phyloP scores from a whole-genome alignment of 2,797 vertebrate species.

The Meriones psammophilus region DNA sequence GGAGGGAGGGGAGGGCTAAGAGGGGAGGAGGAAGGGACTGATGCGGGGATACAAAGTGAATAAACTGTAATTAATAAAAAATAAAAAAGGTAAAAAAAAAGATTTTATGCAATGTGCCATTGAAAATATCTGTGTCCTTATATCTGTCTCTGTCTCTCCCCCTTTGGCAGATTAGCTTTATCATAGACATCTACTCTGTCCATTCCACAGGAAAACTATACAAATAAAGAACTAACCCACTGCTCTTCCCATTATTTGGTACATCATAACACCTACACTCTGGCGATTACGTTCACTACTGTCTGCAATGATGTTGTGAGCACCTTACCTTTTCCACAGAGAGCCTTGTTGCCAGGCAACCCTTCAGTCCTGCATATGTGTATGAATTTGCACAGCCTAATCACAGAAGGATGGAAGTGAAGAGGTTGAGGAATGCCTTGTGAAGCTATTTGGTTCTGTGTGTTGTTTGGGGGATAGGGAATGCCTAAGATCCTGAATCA shows the following conservation, averaged over 20 bases:
- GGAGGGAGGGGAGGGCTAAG: too few species aligned
- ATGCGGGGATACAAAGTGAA: too few species aligned
- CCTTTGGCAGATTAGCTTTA: background rate
- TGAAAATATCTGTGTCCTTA: background rate
- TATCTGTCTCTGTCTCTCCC: background rate
- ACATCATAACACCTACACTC: background rate
- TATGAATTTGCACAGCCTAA: background rate
- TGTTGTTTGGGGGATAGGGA: fast-evolving
- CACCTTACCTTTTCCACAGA: background rate
- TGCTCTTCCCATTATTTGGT: background rate
- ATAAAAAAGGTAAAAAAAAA: background rate
- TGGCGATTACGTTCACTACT: background rate
- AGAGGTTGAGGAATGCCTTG: background rate
- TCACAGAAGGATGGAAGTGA: background rate
- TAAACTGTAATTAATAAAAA: too few species aligned
- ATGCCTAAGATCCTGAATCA: background rate
- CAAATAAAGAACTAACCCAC: background rate
- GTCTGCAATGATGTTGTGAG: background rate
- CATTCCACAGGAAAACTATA: background rate
- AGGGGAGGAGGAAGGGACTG: too few species aligned
- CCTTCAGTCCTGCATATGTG: background rate
- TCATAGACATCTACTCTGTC: background rate
- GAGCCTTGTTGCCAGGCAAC: background rate
- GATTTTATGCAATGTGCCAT: background rate
- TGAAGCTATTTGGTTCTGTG: background rate